phyloP scores from a whole-genome alignment of 2,113 vertebrate species.

The Taurulus bubalis region DNA sequence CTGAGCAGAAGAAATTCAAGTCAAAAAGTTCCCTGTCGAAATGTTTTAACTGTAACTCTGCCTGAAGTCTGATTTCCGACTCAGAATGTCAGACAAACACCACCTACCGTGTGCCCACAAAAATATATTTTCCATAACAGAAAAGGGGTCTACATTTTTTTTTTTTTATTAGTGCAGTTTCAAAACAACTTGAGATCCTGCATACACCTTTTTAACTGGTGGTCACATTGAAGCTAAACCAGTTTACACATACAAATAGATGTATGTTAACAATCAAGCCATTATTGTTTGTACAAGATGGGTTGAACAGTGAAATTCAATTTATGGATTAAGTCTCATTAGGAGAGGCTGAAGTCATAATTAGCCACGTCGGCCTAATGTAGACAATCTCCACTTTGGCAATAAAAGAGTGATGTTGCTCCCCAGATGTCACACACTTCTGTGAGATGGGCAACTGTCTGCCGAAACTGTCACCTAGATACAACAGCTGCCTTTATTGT shows the following conservation, averaged over 20 bases:
- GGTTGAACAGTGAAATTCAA: not conserved
- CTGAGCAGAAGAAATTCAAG: not conserved
- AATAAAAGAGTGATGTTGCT: conserved; percentile 20
- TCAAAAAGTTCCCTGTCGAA: not conserved
- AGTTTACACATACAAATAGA: not conserved
- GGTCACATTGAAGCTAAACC: not conserved
- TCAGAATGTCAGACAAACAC: not conserved
- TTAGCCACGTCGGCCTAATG: not conserved
- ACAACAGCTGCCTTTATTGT: conserved; percentile 39
- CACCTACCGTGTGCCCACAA: too few relatives aligned
- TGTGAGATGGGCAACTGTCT: conserved; percentile 30
- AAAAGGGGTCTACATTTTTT: not conserved
- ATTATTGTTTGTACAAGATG: not conserved
- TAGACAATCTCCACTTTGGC: not conserved
- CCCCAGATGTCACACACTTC: not conserved
- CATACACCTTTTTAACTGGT: not conserved
- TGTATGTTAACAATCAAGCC: not conserved
- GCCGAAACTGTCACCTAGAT: conserved; percentile 35
- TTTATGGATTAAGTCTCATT: not conserved
- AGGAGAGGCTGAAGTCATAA: not conserved
- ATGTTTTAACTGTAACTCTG: not conserved
- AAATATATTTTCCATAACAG: too few relatives aligned
- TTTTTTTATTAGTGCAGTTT: not conserved
- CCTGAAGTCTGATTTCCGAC: not conserved
- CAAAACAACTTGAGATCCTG: not conserved